Base-by-base conservation (phyloP, 2,797 vertebrate species). In the Esox lucius region DNA sequence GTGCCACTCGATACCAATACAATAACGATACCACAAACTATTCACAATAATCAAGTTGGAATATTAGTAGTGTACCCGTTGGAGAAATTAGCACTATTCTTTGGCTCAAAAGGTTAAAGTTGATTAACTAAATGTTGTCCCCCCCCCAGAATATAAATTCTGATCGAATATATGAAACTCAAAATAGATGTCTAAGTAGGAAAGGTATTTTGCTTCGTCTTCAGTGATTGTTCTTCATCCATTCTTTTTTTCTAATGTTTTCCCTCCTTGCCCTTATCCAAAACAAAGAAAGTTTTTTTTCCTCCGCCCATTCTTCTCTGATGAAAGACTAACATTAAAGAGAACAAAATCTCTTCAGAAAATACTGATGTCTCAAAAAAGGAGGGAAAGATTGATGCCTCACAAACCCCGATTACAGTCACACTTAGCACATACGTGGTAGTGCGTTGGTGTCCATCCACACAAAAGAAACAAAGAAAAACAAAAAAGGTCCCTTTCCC, bases 61-160 rank as follows among this genome's bases (percentile, higher is more conserved):
- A 84, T 59, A 59, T 42, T n/a, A 59, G 12, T 83, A 82, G 79
- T 86, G 83, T 84, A 90, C 81, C 87, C 49, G 85, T 81, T 75
- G 78, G 70, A 81, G 79, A 90, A 83, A 84, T 82, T 85, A 90
- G 83, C 66, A 80, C 68, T 70, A 78, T 81, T 93, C 93, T 94
- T 94, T 94, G 93, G 92, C 89, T 93, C 91, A 82, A 87, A 83
- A 65, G 66, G 76, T 83, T 69, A 53, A 71, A 77, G 73, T 77
- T 68, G 78, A 79, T 77, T 39, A 49, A 67, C 76, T 77, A 75
- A 75, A 72, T 68, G 81, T 73, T 48, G 22, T 70, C 68, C 72
- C n/a, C 9, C 9, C 42, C 42, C 9, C 9, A 3, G 42, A 39
- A 69, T 67, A 19, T 46, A 68, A 70, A 59, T 74, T 22, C 24